Evolutionary conservation across 2,888 invertebrate genomes (phyloP).

Genomic region (Sminthurides aquaticus): DNA sequence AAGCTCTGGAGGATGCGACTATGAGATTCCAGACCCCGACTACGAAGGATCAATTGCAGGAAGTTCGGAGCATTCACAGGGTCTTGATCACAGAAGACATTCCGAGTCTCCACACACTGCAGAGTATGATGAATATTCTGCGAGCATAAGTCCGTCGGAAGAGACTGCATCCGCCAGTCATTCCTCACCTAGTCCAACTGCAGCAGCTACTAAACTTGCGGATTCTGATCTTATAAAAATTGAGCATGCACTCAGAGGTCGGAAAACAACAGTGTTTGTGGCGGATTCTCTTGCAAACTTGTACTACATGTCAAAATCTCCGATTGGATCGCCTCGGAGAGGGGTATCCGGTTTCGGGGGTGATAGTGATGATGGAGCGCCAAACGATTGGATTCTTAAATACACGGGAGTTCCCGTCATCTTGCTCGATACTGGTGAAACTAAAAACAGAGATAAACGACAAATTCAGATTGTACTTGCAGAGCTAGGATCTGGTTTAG

Average conservation of each 20-base stretch:
- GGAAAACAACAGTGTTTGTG: slow-evolving; percentile 70
- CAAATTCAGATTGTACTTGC: slow-evolving; percentile 64
- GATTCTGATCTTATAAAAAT: slow-evolving; percentile 62
- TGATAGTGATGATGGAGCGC: slow-evolving; percentile 18
- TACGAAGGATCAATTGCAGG: slow-evolving; percentile 40
- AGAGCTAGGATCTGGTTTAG: slow-evolving; percentile 72
- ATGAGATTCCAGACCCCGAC: slow-evolving; percentile 42
- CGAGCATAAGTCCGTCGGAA: slow-evolving; percentile 22
- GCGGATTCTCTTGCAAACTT: slow-evolving; percentile 67
- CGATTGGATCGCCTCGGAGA: slow-evolving; percentile 28
- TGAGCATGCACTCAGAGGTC: slow-evolving; percentile 65
- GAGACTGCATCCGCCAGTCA: slow-evolving; percentile 24
- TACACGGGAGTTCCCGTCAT: slow-evolving; percentile 73
- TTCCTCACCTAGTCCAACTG: slow-evolving; percentile 24
- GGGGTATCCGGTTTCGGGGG: slow-evolving; percentile 32
- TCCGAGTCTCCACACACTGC: slow-evolving; percentile 1
- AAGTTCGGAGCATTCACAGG: slow-evolving; percentile 35
- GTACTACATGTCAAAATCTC: slow-evolving; percentile 55
- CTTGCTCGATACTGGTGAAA: slow-evolving; percentile 67
- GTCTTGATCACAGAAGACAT: not conserved
- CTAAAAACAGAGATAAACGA: slow-evolving; percentile 59
- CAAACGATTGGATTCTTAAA: slow-evolving; percentile 59
- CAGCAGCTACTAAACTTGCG: slow-evolving; percentile 44
- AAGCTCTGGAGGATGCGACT: slow-evolving; percentile 30
- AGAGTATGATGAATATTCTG: slow-evolving; percentile 25